Base-by-base conservation (phyloP, 2,888 invertebrate genomes). In the Drosophila maculinotata region DNA sequence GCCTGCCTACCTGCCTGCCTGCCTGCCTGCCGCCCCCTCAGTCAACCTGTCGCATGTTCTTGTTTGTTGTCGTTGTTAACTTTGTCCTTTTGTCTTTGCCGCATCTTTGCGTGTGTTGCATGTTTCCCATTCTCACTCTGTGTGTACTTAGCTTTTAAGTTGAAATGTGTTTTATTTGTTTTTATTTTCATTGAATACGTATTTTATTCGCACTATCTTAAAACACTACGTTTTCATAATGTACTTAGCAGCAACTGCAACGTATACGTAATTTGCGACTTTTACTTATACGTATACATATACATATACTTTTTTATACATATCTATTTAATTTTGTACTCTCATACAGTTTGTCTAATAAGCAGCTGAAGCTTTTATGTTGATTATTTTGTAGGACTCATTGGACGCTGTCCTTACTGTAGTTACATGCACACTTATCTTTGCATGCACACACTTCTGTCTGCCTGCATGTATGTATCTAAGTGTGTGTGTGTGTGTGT, bases 311-410 rank as follows among this genome's bases (percentile, higher is more conserved):
- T 17, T 25, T 57, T 51, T 33, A 30, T 15, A 36, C 41, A 25
- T 49, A 20, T 57, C 45, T 45, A 33, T 54, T 31, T 51, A 20
- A 53, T 39, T 38, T 15, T 42, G 17, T 30, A 58, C 14, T 56
- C 42, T n/a, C 31, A 30, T 35, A 47, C 41, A 41, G 39, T 73
- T 66, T 76, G 64, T 60, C 52, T 82, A 76, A 82, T 81, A 81
- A 85, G 87, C 69, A 76, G 76, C 66, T 64, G 59, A 86, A 83
- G 79, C 83, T 83, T 87, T 83, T 87, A 83, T 83, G 83, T 84
- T 83, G 83, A 83, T 83, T 83, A 83, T 86, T 75, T 72, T 69
- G 81, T 69, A 70, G 71, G 75, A 65, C 79, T 63, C 69, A 66
- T 71, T 85, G 65, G 73, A 67, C 74, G 48, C 41, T 60, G 41